phyloP scores from a whole-genome alignment of 2,113 vertebrate genomes.

The Siniperca knerii region DNA sequence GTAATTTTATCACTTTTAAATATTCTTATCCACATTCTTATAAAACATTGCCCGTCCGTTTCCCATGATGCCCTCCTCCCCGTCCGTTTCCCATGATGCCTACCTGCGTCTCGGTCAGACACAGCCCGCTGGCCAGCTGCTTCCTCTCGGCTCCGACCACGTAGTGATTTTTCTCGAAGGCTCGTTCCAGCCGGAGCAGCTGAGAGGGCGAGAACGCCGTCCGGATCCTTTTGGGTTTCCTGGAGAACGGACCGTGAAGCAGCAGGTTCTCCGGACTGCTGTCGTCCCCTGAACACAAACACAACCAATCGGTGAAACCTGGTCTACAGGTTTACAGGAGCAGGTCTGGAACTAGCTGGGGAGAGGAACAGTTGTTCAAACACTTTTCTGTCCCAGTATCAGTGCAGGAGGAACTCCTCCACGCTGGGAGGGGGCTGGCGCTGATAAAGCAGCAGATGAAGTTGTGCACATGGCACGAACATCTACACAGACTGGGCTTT shows the following conservation, averaged over 20 bases:
- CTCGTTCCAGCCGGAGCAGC: conserved; percentile 85
- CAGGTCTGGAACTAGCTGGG: no score
- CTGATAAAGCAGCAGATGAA: no score
- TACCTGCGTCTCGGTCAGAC: conserved; percentile 88
- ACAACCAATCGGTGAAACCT: conserved; percentile 9
- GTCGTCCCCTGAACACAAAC: conserved; percentile 79
- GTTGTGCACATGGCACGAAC: no score
- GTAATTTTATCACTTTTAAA: no score
- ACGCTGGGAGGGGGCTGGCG: no score
- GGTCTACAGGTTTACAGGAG: no score
- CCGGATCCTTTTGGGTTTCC: conserved; percentile 86
- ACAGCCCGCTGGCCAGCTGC: conserved; percentile 87
- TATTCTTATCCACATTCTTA: neutral
- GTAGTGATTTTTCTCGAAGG: conserved; percentile 89
- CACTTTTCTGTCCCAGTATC: no score
- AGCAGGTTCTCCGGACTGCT: conserved; percentile 84
- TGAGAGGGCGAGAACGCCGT: conserved; percentile 87
- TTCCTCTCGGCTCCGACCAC: conserved; percentile 89
- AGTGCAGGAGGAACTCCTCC: no score
- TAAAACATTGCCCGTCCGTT: neutral
- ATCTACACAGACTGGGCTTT: no score
- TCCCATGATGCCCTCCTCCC: conserved; percentile 45
- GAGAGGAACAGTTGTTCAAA: no score
- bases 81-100: conserved; percentile 33
- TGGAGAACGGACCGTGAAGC: conserved; percentile 84